Base-by-base conservation (phyloP, 2,113 vertebrate genomes). In the Micronycteris hirsuta region DNA sequence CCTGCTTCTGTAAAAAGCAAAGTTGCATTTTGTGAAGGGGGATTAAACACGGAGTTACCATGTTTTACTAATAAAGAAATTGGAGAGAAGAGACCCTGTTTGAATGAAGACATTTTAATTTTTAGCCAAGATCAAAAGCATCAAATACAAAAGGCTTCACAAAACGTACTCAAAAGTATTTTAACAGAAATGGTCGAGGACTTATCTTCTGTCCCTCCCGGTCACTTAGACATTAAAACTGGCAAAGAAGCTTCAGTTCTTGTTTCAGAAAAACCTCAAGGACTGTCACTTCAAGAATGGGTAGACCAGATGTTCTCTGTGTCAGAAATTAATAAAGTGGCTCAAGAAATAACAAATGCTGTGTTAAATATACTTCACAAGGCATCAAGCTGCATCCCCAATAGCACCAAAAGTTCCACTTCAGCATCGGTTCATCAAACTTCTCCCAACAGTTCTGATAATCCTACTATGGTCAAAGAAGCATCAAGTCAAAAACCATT, bases 131-230 rank as follows among this genome's bases (percentile, higher is more conserved):
- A 96, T 58, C 68, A 98, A 95, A 97, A 92, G 36, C n/a, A 86
- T 86, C 89, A 98, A 87, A 97, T 98, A 90, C 81, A 96, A 82
- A 95, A 96, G 80, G 52, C 84, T 81, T 97, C 97, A 58, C 95
- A 97, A 94, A 92, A 70, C 3, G 85, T 87, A 67, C 47, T 98
- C 71, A 95, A 67, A 90, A 24, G 33, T 36, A 94, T 97, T 93
- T 92, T 97, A 93, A 74, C 31, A 68, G 97, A 98, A 54, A 96
- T 97, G 52, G 12, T 96, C 65, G 90, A 81, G 36, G 80, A 93
- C 15, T 3, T 96, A 74, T 7, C 67, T 80, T 81, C 65, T 63
- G 24, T 71, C 84, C 58, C 94, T 77, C 28, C 73, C 54, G 54
- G 26, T 82, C 33, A 43, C 2, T 7, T 73, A 15, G 74, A 47